phyloP scores from a whole-genome alignment of 2,888 invertebrate genomes.

The Ichneumoninae sp. region DNA sequence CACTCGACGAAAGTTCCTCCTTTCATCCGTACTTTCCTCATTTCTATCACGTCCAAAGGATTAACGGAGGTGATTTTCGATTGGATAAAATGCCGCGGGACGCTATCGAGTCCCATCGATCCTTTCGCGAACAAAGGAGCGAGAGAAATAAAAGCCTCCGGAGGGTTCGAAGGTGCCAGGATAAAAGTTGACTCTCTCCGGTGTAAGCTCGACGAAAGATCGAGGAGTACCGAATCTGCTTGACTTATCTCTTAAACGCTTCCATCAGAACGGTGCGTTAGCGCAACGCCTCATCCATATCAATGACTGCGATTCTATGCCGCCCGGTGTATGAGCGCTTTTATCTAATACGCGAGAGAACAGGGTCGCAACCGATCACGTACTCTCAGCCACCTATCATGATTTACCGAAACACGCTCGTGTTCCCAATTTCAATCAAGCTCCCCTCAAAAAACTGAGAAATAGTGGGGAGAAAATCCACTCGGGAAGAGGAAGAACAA shows the following conservation, averaged over 20 bases:
- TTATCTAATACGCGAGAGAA: conserved; percentile 65
- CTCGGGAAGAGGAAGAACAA: neutral
- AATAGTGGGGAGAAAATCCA: neutral
- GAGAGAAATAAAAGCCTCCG: conserved; percentile 30
- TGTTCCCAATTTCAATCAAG: conserved; percentile 72
- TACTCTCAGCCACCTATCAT: conserved; percentile 58
- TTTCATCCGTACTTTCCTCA: conserved; percentile 48
- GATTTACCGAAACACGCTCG: conserved; percentile 51
- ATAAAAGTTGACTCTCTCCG: conserved; percentile 30
- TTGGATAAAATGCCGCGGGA: conserved; percentile 56
- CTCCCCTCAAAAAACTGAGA: neutral
- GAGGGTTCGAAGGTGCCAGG: conserved; percentile 43
- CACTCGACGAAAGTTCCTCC: conserved; percentile 31
- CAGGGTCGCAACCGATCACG: conserved; percentile 69
- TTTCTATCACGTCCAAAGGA: conserved; percentile 65
- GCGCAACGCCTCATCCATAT: conserved; percentile 73
- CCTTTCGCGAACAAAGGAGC: conserved; percentile 61
- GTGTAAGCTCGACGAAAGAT: conserved; percentile 55
- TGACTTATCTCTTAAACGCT: conserved; percentile 74
- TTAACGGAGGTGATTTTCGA: conserved; percentile 67
- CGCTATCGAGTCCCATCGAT: conserved; percentile 53
- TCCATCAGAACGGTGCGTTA: conserved; percentile 58
- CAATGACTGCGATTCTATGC: conserved; percentile 69
- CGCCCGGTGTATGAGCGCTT: conserved; percentile 34
- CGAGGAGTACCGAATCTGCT: conserved; percentile 70